Conservation (phyloP, 2,888 invertebrate genomes). For the Pyrrhia umbra region DNA sequence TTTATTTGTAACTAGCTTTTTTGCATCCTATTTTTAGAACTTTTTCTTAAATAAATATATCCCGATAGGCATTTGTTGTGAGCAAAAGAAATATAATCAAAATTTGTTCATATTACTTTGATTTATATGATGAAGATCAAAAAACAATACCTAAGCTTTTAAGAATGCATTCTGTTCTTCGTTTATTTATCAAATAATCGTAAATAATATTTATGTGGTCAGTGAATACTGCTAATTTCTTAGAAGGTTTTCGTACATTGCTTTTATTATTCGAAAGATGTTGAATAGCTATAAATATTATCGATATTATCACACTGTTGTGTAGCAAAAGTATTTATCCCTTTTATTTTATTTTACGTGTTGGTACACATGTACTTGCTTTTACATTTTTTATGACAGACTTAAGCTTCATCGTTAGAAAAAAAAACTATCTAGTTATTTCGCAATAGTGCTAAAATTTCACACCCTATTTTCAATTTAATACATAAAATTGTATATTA, state of each 20-base stretch:
- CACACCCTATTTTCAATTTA: too few species aligned
- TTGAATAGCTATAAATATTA: slow-evolving; percentile 1
- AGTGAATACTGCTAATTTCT: slow-evolving; percentile 29
- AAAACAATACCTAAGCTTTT: slow-evolving; percentile 3
- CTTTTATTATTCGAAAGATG: slow-evolving; percentile 20
- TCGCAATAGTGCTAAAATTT: too few species aligned
- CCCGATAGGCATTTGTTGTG: too few species aligned
- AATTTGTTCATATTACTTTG: not conserved
- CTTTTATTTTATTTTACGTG: not conserved
- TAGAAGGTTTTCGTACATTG: slow-evolving; percentile 30
- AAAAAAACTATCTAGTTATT: too few species aligned
- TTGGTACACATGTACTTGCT: not conserved
- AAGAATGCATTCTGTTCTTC: slow-evolving; percentile 9
- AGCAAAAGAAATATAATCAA: not conserved
- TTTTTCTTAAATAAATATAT: too few species aligned
- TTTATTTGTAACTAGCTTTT: too few species aligned
- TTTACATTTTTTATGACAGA: too few species aligned
- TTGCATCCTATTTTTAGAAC: too few species aligned
- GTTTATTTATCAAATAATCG: slow-evolving; percentile 1
- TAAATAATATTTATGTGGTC: slow-evolving; percentile 38
- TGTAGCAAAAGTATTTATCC: not conserved
- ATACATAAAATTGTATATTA: too few species aligned
- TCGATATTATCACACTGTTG: not conserved
- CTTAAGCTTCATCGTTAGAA: too few species aligned
- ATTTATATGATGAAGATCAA: not conserved